These are phyloP conservation scores for Ceramica pisi DNA, from an alignment of 2,888 invertebrate species.

Conservation along the genomic window DNA sequence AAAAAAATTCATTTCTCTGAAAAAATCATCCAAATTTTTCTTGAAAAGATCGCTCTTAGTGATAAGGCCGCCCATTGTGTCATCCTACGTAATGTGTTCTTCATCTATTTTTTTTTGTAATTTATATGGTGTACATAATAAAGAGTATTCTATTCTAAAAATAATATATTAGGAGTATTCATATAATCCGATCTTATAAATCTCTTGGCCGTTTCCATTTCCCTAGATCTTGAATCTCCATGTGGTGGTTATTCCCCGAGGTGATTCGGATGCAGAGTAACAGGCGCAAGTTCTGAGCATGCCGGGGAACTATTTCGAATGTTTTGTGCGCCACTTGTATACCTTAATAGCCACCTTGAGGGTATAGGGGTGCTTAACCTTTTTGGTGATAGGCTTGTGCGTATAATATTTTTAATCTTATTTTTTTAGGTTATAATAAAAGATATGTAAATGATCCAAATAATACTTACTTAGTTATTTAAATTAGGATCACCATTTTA, in stretches of 20 bases:
- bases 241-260: conserved; percentile 76
- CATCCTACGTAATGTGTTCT: too few relatives aligned
- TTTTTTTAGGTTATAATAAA: too few relatives aligned
- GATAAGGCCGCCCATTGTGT: too few relatives aligned
- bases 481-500: neutral
- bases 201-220: conserved; percentile 59
- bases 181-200: too few relatives aligned
- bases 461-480: too few relatives aligned
- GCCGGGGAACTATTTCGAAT: conserved; percentile 82
- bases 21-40: too few relatives aligned
- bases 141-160: too few relatives aligned
- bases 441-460: too few relatives aligned
- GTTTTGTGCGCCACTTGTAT: conserved; percentile 77
- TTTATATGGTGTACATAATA: too few relatives aligned
- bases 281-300: conserved; percentile 85
- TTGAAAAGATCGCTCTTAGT: too few relatives aligned
- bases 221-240: conserved; percentile 22
- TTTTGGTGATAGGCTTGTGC: conserved; percentile 1
- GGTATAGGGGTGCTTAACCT: conserved; percentile 57
- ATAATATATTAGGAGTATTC: neutral
- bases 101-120: too few relatives aligned
- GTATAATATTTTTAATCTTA: neutral
- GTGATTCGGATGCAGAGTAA: conserved; percentile 85
- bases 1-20: too few relatives aligned
- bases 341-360: conserved; percentile 85